Percentiles rank a stretch among this genome's conserved stretches.
Conservation (phyloP, 1,140 invertebrate genomes). For the Bombus turneri region DNA sequence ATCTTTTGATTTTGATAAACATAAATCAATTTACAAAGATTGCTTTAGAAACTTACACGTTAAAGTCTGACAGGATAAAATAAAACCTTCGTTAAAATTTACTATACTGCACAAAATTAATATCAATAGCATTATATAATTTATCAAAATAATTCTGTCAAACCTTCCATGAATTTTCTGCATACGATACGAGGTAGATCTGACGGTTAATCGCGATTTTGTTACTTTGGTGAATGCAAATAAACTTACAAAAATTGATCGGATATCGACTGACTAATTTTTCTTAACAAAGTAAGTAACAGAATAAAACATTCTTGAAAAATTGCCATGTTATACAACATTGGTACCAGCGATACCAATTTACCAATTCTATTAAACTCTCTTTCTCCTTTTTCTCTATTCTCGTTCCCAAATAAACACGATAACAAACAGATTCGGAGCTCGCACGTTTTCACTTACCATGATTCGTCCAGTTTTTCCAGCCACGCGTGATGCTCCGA, state of each 20-base stretch:
- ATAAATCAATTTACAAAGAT: not conserved
- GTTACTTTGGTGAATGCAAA: not conserved
- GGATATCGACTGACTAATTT: not conserved
- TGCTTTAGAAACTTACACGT: not conserved
- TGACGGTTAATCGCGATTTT: not conserved
- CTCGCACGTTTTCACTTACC: conserved; percentile 39
- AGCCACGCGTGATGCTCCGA: conserved; percentile 3
- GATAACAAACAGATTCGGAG: not conserved
- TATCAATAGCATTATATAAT: not conserved
- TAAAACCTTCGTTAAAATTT: not conserved
- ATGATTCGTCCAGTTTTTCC: conserved; percentile 56
- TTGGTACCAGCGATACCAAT: too few relatives aligned
- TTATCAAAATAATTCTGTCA: not conserved
- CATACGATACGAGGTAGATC: not conserved
- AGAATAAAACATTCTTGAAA: not conserved
- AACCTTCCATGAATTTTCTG: not conserved
- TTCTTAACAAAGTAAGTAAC: not conserved
- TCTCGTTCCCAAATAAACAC: not conserved
- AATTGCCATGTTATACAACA: too few relatives aligned
- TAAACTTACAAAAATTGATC: not conserved
- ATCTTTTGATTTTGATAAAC: not conserved
- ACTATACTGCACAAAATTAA: not conserved
- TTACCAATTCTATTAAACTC: not conserved
- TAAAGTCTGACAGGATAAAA: not conserved
- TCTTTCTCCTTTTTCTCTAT: not conserved